Evolutionary conservation across 2,888 invertebrate species (phyloP).

Genomic region (Drosophila nr. perissopoda): DNA sequence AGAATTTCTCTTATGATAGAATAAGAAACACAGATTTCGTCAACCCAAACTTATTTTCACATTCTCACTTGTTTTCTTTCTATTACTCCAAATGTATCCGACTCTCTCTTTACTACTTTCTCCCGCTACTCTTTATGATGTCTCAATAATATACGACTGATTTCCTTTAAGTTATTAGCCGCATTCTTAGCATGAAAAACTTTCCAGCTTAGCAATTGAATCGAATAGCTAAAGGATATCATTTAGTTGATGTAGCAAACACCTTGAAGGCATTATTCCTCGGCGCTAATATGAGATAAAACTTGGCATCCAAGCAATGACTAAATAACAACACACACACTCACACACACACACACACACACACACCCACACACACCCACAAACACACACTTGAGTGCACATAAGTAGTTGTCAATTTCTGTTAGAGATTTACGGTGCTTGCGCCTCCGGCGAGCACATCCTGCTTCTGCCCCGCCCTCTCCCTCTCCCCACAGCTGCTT

Average conservation of each 20-base stretch:
- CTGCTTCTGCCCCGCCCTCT: slow-evolving; percentile 12
- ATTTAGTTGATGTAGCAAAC: slow-evolving; percentile 44
- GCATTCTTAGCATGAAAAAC: background rate
- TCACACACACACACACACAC: slow-evolving; percentile 15
- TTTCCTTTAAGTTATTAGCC: background rate
- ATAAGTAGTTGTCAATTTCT: slow-evolving; percentile 68
- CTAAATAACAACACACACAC: slow-evolving; percentile 22
- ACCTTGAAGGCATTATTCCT: slow-evolving; percentile 53
- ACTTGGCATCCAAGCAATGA: slow-evolving; percentile 14
- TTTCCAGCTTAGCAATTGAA: slow-evolving; percentile 16
- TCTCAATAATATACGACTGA: background rate
- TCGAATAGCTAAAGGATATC: slow-evolving; percentile 19
- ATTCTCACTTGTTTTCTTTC: too few species aligned
- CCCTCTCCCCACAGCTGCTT: slow-evolving; percentile 16
- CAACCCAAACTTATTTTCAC: background rate
- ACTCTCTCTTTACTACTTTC: background rate
- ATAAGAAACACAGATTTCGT: background rate
- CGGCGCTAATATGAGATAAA: slow-evolving; percentile 56
- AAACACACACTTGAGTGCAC: slow-evolving; percentile 48
- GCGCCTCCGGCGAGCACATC: slow-evolving; percentile 59
- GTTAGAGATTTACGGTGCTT: slow-evolving; percentile 62
- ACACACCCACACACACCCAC: slow-evolving; percentile 24
- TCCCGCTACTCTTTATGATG: background rate
- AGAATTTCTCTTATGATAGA: background rate
- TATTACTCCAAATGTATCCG: background rate